Conservation (phyloP, 2,113 vertebrate genomes). For the Anarrhichthys ocellatus region DNA sequence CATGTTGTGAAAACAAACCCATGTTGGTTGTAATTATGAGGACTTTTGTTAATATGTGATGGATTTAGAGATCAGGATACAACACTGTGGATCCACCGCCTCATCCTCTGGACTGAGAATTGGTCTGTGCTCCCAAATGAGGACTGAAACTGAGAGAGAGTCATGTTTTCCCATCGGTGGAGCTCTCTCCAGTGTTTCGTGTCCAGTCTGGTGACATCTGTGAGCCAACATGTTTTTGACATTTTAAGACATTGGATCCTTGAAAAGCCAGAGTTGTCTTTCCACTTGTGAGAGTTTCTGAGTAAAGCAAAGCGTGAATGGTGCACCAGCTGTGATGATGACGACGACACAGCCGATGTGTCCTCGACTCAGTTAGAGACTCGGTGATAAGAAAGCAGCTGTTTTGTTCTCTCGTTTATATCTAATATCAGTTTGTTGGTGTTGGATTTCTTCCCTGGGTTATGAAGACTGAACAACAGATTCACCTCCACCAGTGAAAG, state of each 20-base stretch:
- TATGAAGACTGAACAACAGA: not conserved
- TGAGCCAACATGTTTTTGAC: slow-evolving; percentile 49
- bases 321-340: not conserved
- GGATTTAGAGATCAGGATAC: not conserved
- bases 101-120: not conserved
- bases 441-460: not conserved
- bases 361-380: not conserved
- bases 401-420: not conserved
- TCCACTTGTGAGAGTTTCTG: not conserved
- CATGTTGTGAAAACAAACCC: slow-evolving; percentile 44
- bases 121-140: slow-evolving; percentile 8
- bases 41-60: not conserved
- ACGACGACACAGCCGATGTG: not conserved
- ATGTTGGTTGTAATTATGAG: slow-evolving; percentile 36
- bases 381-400: not conserved
- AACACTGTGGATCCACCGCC: not conserved
- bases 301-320: not conserved
- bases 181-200: slow-evolving; percentile 16
- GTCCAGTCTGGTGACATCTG: slow-evolving; percentile 29
- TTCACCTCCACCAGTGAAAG: not conserved
- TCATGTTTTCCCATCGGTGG: slow-evolving; percentile 14
- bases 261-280: slow-evolving; percentile 38
- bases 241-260: slow-evolving; percentile 41
- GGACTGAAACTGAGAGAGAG: not conserved
- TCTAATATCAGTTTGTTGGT: not conserved